phyloP scores from a whole-genome alignment of 2,113 vertebrate genomes.

The Alosa alosa region DNA sequence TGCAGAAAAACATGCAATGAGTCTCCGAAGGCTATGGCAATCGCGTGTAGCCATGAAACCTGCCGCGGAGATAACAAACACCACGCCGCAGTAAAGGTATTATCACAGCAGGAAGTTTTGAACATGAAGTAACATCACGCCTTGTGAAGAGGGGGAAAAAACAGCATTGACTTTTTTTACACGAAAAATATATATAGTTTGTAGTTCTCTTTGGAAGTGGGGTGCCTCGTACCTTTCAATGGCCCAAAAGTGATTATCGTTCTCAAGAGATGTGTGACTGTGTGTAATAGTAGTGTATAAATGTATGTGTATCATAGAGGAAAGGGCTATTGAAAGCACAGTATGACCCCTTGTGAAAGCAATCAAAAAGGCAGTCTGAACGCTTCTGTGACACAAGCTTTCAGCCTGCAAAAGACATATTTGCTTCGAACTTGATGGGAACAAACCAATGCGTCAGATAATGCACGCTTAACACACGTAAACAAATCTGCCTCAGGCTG shows the following conservation, averaged over 20 bases:
- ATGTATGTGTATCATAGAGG: constrained; percentile 26
- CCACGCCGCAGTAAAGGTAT: neutral
- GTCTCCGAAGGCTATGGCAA: neutral
- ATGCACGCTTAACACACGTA: constrained; percentile 33
- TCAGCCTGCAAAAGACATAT: constrained; percentile 9
- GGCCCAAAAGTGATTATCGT: constrained; percentile 2
- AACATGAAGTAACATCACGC: constrained; percentile 4
- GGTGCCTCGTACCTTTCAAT: constrained; percentile 14
- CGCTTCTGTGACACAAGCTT: constrained; percentile 34
- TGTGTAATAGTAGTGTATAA: constrained; percentile 18
- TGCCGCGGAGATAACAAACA: neutral
- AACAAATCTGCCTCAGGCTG: constrained; percentile 40
- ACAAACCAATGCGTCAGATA: neutral
- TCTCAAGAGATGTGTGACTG: constrained; percentile 35
- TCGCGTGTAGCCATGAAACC: neutral
- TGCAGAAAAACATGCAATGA: neutral
- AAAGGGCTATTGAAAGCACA: constrained; percentile 32
- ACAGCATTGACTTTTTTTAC: neutral
- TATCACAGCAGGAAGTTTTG: neutral
- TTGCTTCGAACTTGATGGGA: neutral
- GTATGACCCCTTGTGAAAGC: constrained; percentile 27
- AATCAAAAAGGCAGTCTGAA: constrained; percentile 24
- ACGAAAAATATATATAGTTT: constrained; percentile 11
- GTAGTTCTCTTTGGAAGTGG: neutral
- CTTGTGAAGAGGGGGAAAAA: neutral